Evolutionary conservation across 2,113 vertebrate species (phyloP), one percentile per base, ranked within the genome.

Genomic region (Pterophyllum scalare): DNA sequence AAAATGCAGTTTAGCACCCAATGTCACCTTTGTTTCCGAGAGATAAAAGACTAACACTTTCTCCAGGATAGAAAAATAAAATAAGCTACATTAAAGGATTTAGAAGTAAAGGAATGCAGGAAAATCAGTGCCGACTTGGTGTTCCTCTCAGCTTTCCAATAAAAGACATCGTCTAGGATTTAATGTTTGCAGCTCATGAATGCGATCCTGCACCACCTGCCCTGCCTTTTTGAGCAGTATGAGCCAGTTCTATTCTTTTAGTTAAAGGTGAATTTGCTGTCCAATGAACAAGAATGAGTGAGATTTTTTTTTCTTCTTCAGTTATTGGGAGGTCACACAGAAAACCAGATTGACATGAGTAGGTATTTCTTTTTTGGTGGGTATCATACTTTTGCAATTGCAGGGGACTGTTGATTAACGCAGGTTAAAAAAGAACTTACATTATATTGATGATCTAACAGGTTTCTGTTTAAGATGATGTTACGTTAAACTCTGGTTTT

Each of bases 201-300:
- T 31, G 31, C 26, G 60, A 70, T 75, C 75, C 74, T 87, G 83
- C 8, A n/a, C 76, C 72, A 85, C 57, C 82, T 62, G 80, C 46
- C 57, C 82, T 67, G 80, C 43, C 43, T 83, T 81, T n/a, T 40
- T 91, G 58, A 84, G 79, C 46, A 84, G 61, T 46, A 19, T 26
- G 33, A 75, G 74, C 82, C 64, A 82, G 33, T 52, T 49, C 35
- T 79, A 9, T 75, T 43, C 64, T 43, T 75, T 62, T 49, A 82
- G 70, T 75, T 20, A 59, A 77, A 24, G 46, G n/a, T 87, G 79
- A 33, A 56, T 75, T 26, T 49, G 15, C 49, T 70, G 28, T 28
- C 65, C 65, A 26, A 28, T 52, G 19, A 72, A 52, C 24, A 28
- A 40, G 35, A 22, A 49, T 19, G 24, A 49, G 28, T 28, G 2